Percentiles rank a stretch among this genome's conserved stretches.
These are phyloP conservation scores for Rhynchomys soricoides DNA, from an alignment of 2,113 vertebrate genomes.

Conservation along the genomic window DNA sequence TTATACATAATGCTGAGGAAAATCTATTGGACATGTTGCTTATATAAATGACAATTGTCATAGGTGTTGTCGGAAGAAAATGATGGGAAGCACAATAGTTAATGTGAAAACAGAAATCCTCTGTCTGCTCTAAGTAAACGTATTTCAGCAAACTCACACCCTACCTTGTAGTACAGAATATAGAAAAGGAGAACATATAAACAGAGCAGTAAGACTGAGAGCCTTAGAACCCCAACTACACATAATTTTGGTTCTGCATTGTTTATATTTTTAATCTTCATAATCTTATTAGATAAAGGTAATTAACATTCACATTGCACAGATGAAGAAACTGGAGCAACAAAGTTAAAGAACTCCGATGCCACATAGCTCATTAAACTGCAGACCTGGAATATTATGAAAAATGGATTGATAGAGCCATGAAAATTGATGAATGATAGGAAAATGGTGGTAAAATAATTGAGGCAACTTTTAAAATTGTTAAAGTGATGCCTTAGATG, in stretches of 20 bases:
- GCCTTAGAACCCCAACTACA: not conserved
- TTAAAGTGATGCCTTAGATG: not conserved
- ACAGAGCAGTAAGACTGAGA: not conserved
- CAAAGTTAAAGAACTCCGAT: not conserved
- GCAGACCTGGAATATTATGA: not conserved
- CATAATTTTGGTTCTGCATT: not conserved
- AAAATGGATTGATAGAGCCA: not conserved
- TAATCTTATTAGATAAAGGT: not conserved
- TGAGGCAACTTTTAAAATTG: not conserved
- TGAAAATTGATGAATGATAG: constrained; percentile 42
- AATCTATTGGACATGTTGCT: not conserved
- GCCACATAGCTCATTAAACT: not conserved
- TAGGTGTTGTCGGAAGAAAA: not conserved
- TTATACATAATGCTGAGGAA: not conserved
- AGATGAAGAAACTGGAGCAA: not conserved
- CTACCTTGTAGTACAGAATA: not conserved
- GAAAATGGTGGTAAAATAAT: constrained; percentile 40
- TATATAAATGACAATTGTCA: constrained; percentile 12
- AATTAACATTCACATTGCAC: constrained; percentile 3
- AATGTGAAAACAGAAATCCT: not conserved
- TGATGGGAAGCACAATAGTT: not conserved
- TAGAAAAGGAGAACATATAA: not conserved
- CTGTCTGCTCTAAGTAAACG: constrained; percentile 10
- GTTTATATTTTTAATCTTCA: constrained; percentile 1
- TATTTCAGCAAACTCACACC: not conserved